phyloP scores from a whole-genome alignment of 2,113 vertebrate species.

The Elachura formosa region DNA sequence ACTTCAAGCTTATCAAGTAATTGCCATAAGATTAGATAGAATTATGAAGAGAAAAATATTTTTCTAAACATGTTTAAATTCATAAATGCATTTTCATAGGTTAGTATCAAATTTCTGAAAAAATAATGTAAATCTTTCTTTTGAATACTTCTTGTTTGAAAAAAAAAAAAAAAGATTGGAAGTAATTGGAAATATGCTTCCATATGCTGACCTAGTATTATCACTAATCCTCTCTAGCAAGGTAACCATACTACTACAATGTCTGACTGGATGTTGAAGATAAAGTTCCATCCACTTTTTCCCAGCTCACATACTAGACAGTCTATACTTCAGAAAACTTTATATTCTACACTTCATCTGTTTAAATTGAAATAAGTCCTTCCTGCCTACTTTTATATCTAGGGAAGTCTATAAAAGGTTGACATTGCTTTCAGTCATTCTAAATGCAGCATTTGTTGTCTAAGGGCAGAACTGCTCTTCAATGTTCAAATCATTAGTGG shows the following conservation, averaged over 20 bases:
- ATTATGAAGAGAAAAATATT: neutral
- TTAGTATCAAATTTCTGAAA: neutral
- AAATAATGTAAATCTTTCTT: neutral
- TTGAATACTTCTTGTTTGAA: neutral
- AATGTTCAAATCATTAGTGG: neutral
- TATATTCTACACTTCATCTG: neutral
- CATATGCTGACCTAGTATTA: neutral
- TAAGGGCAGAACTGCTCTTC: neutral
- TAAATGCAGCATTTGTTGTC: neutral
- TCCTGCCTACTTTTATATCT: neutral
- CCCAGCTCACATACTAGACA: neutral
- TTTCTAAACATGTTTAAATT: neutral
- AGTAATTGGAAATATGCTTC: neutral
- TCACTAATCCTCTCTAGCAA: neutral
- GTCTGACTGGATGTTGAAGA: neutral
- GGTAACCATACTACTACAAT: neutral
- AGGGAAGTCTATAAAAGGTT: neutral
- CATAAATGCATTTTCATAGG: neutral
- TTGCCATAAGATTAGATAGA: neutral
- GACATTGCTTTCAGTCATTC: neutral
- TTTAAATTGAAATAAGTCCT: neutral
- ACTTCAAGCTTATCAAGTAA: neutral
- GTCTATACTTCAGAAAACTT: neutral
- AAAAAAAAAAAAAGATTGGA: neutral
- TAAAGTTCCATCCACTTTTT: neutral